phyloP scores from a whole-genome alignment of 2,888 invertebrate genomes.

The Panorpa germanica region DNA sequence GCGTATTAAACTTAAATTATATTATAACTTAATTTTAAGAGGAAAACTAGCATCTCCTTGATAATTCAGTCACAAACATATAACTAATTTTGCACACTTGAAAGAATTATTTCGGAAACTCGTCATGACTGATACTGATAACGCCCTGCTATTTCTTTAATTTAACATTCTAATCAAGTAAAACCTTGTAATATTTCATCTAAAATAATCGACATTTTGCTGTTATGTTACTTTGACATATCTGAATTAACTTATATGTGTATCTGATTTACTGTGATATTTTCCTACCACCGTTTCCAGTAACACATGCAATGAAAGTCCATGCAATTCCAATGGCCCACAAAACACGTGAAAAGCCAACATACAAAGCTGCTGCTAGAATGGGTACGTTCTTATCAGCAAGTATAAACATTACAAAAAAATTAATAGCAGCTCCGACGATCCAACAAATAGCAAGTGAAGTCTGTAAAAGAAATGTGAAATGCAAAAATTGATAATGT shows the following conservation, averaged over 20 bases:
- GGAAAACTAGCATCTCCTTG: too few relatives aligned
- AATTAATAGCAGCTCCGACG: conserved; percentile 21
- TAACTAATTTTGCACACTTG: too few relatives aligned
- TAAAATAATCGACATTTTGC: not conserved
- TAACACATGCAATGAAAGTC: conserved; percentile 25
- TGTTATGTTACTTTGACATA: too few relatives aligned
- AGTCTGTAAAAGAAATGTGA: conserved; percentile 17
- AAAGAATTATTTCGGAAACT: too few relatives aligned
- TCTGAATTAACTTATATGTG: conserved; percentile 3
- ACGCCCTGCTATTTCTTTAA: too few relatives aligned
- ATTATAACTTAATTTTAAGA: too few relatives aligned
- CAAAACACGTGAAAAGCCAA: conserved; percentile 22
- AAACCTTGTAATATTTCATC: too few relatives aligned
- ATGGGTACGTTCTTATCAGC: conserved; percentile 20
- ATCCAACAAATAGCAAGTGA: conserved; percentile 19
- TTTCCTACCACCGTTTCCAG: conserved; percentile 24
- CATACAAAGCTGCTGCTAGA: conserved; percentile 22
- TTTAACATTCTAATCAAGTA: conserved; percentile 5
- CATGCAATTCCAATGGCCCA: conserved; percentile 28
- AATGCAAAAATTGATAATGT: too few relatives aligned
- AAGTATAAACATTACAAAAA: conserved; percentile 24
- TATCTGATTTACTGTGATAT: not conserved
- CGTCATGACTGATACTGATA: too few relatives aligned
- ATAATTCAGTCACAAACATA: too few relatives aligned
- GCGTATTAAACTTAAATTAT: too few relatives aligned